A percentile compares a stretch with the other conserved stretches of the same genome.
phyloP scores from a whole-genome alignment of 2,888 invertebrate species.

The Phania funesta region DNA sequence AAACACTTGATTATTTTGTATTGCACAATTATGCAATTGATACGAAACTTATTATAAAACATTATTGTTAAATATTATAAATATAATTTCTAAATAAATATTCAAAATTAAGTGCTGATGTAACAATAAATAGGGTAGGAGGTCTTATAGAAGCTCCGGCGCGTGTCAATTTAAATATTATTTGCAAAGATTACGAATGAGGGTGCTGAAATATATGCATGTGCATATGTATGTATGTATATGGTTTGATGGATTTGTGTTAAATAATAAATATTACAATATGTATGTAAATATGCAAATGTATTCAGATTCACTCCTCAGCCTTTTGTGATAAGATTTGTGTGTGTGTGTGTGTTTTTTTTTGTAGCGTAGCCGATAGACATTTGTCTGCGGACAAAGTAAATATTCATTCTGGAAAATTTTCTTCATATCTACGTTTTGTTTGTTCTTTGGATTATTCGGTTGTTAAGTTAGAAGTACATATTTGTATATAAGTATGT shows the following conservation, averaged over 20 bases:
- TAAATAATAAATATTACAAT: not conserved
- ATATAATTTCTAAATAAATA: too few species aligned
- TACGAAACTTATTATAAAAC: too few species aligned
- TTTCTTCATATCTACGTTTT: not conserved
- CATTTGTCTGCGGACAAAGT: conserved; percentile 1
- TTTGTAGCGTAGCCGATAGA: not conserved
- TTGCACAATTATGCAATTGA: too few species aligned
- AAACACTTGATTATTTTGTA: too few species aligned
- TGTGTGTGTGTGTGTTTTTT: too few species aligned
- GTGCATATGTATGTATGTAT: not conserved
- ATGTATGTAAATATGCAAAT: not conserved
- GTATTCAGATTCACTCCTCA: not conserved
- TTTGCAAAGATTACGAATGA: not conserved
- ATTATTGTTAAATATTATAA: too few species aligned
- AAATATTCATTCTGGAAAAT: conserved; percentile 23
- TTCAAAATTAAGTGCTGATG: conserved; percentile 42
- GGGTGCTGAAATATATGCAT: not conserved
- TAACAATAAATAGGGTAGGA: conserved; percentile 45
- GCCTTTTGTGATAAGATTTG: conserved; percentile 41
- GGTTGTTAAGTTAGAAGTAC: too few species aligned
- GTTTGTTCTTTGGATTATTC: not conserved
- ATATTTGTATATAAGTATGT: too few species aligned
- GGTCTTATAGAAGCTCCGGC: conserved; percentile 32
- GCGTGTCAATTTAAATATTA: conserved; percentile 42
- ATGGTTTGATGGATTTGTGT: conserved; percentile 3